These are phyloP conservation scores for Drosophila kuntzei DNA, from an alignment of 2,888 invertebrate species.

Conservation along the genomic window DNA sequence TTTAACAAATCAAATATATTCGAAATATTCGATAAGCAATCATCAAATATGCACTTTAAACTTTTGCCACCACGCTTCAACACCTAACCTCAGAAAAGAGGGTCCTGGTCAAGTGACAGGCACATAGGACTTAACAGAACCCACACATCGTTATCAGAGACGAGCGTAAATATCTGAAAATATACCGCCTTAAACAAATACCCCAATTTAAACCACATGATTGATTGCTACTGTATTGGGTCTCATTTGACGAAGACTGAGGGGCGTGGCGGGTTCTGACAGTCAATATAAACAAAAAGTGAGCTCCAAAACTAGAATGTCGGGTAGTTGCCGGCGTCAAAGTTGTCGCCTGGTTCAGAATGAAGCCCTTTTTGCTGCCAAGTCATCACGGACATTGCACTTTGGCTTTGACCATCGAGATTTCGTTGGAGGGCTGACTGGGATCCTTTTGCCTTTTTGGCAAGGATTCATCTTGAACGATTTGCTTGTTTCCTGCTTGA, in stretches of 20 bases:
- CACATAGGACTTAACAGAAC: conserved; percentile 26
- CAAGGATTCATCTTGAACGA: conserved; percentile 59
- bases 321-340: conserved; percentile 48
- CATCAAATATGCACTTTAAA: conserved; percentile 42
- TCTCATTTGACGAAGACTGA: background rate
- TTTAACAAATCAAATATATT: conserved; percentile 23
- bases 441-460: conserved; percentile 56
- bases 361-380: conserved; percentile 61
- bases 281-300: conserved; percentile 64
- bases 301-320: conserved; percentile 33
- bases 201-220: conserved; percentile 80
- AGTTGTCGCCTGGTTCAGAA: conserved; percentile 62
- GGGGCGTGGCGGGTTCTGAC: conserved; percentile 20
- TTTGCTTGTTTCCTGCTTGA: conserved; percentile 70
- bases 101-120: conserved; percentile 56
- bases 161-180: conserved; percentile 55
- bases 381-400: conserved; percentile 78
- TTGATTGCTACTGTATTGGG: conserved; percentile 69
- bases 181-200: conserved; percentile 75
- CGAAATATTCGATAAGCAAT: conserved; percentile 37
- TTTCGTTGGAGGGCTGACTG: conserved; percentile 25
- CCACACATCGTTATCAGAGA: conserved; percentile 51
- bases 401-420: conserved; percentile 78
- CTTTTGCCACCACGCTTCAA: conserved; percentile 49
- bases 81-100: conserved; percentile 33